Base-by-base conservation (phyloP, 2,113 vertebrate species). In the Chaetodon trifascialis region DNA sequence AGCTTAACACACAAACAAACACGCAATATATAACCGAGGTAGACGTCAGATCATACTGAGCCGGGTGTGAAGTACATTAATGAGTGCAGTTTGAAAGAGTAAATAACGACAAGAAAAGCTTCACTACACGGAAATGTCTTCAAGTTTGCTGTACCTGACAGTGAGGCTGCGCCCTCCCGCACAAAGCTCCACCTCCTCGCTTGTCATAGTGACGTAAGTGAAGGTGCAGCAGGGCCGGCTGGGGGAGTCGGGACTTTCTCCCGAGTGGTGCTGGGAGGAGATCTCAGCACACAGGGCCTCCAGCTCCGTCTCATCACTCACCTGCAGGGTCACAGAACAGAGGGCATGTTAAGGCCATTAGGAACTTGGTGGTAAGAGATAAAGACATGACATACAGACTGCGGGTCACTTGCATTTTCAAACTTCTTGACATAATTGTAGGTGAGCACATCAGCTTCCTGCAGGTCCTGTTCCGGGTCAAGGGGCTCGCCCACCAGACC, bases 341-440 rank as follows among this genome's bases (percentile, higher is more conserved):
- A 65, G 14, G n/a, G 10, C 34, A 60, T 21, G 63, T 34, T 64
- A 73, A 63, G n/a, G 11, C 25, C 36, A 59, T 1, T 30, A 6
- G 12, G 44, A 36, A 7, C 3, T 11, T 17, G 11, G 49, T n/a
- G 16, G 54, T 0, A 38, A n/a, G 17, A 47, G 11, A 12, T 0
- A 51, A 44, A 56, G 16, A 58, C 14, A 14, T 54, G 1, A 11
- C 11, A 21, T 16, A 42, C 19, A 38, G 6, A 58, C 8, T 1
- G 38, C 16, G 6, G 44, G 3, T 73, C 11, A 1, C 91, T 93
- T 93, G 99, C 98, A 1, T 96, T 97, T 91, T 99, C 98, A 88
- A 99, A 97, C 75, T 99, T 99, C 81, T 97, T 97, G 89, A 99
- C 88, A 0, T 98, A 98, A 91, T 98, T 99, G 95, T 97, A 98